phyloP scores from a whole-genome alignment of 2,888 invertebrate species.

The Tipula helvola region DNA sequence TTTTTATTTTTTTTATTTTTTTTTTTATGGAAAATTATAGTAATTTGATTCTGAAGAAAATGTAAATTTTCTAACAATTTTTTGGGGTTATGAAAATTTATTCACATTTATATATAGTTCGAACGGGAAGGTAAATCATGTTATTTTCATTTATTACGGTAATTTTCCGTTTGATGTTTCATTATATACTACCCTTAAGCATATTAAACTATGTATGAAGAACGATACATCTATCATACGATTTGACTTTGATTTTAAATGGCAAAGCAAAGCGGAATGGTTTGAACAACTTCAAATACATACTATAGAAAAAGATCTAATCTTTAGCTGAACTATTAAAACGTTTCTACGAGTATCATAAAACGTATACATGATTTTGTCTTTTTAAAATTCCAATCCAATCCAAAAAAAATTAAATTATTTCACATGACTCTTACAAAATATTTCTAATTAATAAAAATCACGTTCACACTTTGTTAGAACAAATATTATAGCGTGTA shows the following conservation, averaged over 20 bases:
- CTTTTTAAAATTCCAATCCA: background rate
- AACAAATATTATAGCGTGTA: background rate
- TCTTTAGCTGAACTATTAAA: background rate
- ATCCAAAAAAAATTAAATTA: background rate
- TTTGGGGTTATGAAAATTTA: background rate
- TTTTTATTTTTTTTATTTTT: background rate
- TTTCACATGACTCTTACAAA: background rate
- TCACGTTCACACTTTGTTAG: background rate
- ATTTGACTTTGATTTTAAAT: background rate
- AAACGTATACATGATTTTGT: background rate
- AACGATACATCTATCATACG: background rate
- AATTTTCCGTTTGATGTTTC: background rate
- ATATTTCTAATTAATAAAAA: background rate
- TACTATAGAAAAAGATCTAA: background rate
- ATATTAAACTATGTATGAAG: background rate
- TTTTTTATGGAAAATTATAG: background rate
- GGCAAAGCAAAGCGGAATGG: background rate
- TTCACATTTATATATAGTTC: background rate
- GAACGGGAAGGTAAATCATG: background rate
- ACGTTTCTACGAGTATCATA: background rate
- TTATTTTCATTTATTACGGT: background rate
- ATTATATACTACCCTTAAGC: background rate
- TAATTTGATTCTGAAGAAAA: background rate
- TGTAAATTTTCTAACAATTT: background rate
- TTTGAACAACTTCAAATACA: background rate